These are phyloP conservation scores for Myzus persicae DNA, from an alignment of 1,140 invertebrate genomes.

Conservation along the genomic window DNA sequence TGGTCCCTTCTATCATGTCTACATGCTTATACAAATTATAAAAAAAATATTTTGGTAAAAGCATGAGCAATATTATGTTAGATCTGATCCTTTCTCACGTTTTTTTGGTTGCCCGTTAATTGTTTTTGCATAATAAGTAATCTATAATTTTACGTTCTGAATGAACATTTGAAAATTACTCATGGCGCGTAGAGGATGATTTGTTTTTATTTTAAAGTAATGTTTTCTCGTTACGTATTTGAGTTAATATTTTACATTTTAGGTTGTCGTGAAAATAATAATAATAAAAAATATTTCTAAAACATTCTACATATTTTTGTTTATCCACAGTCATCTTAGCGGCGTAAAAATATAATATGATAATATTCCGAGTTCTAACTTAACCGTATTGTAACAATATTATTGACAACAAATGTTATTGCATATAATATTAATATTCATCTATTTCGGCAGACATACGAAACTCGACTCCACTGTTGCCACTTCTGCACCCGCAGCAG, in stretches of 20 bases:
- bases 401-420: too few relatives aligned
- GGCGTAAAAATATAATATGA: too few relatives aligned
- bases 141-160: not conserved
- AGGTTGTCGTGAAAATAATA: not conserved
- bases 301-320: not conserved
- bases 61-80: too few relatives aligned
- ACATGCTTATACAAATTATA: too few relatives aligned
- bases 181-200: not conserved
- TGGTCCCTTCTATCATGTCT: too few relatives aligned
- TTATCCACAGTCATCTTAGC: too few relatives aligned
- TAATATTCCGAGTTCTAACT: too few relatives aligned
- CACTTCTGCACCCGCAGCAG: not conserved
- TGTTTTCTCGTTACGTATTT: not conserved
- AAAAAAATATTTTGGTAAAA: not conserved
- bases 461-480: not conserved
- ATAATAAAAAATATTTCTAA: not conserved
- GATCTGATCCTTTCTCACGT: too few relatives aligned
- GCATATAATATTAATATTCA: not conserved
- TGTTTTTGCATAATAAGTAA: not conserved
- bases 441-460: not conserved
- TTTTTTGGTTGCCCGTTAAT: not conserved
- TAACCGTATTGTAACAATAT: not conserved
- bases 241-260: not conserved
- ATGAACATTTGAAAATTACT: not conserved
- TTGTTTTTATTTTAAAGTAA: not conserved